Evolutionary conservation across 2,113 vertebrate genomes (phyloP), one percentile per base, ranked within the genome.

Genomic region (Odontesthes bonariensis): DNA sequence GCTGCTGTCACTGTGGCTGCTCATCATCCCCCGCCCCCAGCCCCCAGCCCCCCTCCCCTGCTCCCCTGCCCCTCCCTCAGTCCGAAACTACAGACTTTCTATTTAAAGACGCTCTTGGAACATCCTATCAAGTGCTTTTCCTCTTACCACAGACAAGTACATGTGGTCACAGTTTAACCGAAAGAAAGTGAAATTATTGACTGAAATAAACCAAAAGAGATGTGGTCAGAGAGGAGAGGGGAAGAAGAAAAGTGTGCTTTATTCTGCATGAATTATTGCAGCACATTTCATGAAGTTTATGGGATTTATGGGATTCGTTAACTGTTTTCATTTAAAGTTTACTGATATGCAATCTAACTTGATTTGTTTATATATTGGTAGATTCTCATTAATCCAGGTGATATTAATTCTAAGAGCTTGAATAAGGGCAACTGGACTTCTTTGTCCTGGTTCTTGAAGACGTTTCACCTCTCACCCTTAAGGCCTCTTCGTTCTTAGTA

Each of bases 121-220:
- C 77, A 87, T 90, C 89, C 80, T 47, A 83, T 90, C 73, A 79
- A 69, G 67, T 23, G 79, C 69, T 86, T 82, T 69, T 56, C 77
- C 51, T 51, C 52, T 72, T 61, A 61, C 73, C 59, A 22, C 40
- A 13, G 27, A 8, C 33, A 35, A 0, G 35, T 2, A 27, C 16
- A 31, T 22, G 20, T 23, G 11, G 32, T 62, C 22, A 27, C 0
- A 23, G 16, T 47, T 42, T 47, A 47, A 16, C 12, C 10, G 20
- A 35, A 56, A 52, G 27, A 23, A 32, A 54, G n/a, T 20, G 31
- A 14, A 4, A 19, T 1, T 8, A 12, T 14, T 46, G 16, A 42
- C 16, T 3, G 1, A 38, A 38, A 38, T 38, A 38, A n/a, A 20
- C 2, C 16, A 8, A 33, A 22, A 22, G 1, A 64, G 0, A 33